Percentiles rank a stretch among this genome's conserved stretches.
phyloP scores from a whole-genome alignment of 2,113 vertebrate species.

The Callospermophilus lateralis region DNA sequence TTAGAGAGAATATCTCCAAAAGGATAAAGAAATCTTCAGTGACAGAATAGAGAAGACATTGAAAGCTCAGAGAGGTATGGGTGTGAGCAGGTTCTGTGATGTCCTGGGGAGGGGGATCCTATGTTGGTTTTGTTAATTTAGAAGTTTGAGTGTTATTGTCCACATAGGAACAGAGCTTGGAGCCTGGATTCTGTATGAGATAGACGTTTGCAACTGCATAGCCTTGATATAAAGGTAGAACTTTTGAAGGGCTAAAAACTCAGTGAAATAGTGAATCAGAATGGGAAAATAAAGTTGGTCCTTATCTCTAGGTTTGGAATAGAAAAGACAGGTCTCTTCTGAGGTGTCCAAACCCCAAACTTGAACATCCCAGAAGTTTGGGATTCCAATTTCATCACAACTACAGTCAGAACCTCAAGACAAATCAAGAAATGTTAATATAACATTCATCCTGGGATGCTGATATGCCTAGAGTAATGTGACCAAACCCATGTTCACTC shows the following conservation, averaged over 20 bases:
- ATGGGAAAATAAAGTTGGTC: not conserved
- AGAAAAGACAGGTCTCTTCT: not conserved
- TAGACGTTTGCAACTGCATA: not conserved
- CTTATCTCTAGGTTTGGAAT: not conserved
- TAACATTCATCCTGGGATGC: not conserved
- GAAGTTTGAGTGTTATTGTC: not conserved
- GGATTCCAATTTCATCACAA: not conserved
- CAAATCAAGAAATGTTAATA: not conserved
- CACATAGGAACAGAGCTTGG: not conserved
- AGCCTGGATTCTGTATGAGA: not conserved
- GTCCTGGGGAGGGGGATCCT: not conserved
- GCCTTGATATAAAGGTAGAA: not conserved
- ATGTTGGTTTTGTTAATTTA: not conserved
- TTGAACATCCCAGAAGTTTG: not conserved
- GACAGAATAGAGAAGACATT: not conserved
- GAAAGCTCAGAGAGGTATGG: not conserved
- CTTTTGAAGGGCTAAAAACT: not conserved
- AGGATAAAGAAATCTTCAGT: not conserved
- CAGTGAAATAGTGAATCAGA: not conserved
- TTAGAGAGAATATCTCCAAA: not conserved
- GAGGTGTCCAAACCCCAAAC: constrained; percentile 24
- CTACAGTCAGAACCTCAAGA: not conserved
- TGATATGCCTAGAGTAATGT: not conserved
- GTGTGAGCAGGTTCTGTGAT: not conserved
- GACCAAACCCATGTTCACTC: not conserved